Evolutionary conservation across 2,888 invertebrate species (phyloP), one percentile per base, ranked within the genome.

Genomic region (Caenorhabditis angaria): DNA sequence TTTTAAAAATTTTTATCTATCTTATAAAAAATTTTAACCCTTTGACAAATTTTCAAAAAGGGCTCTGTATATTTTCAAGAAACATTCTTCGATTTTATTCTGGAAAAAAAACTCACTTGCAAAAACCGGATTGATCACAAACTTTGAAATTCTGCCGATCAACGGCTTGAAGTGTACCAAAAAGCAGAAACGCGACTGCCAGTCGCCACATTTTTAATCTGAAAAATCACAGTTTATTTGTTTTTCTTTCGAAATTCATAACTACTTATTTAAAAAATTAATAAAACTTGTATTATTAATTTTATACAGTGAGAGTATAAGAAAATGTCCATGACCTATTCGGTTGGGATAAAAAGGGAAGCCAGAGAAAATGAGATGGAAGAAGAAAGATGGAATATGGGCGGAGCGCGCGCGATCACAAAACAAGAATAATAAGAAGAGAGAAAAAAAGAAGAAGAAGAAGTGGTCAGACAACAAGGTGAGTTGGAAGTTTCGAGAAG

Each of bases 121-220:
- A 82, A 58, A 82, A 82, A 12, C 76, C 73, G 0, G 82, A 80
- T 18, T 78, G 74, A 10, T 72, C 62, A 25, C 82, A 82, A 4
- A 76, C 70, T 65, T 82, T 82, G 62, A 82, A 82, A n/a, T 82
- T 82, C 4, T 63, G 62, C 12, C 82, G 41, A 51, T 82, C 82
- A 5, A 82, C 82, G 2, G 80, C 80, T 12, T 62, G 6, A 1
- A 61, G 8, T 0, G 27, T 32, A 32, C 55, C 60, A 47, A 66
- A 53, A 2, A 66, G 32, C 12, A 71, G 54, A 6, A 58, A 56
- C 3, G 59, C 62, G 28, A 62, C 47, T 29, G 50, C n/a, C n/a
- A 70, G 59, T 22, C 54, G 65, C 70, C 65, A 66, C 65, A 63
- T 63, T n/a, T 27, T 60, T 6, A n/a, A n/a, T 24, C 69, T 69